Evolutionary conservation across 1,140 invertebrate species (phyloP), one percentile per base, ranked within the genome.

Genomic region (Plectrocnemia conspersa): DNA sequence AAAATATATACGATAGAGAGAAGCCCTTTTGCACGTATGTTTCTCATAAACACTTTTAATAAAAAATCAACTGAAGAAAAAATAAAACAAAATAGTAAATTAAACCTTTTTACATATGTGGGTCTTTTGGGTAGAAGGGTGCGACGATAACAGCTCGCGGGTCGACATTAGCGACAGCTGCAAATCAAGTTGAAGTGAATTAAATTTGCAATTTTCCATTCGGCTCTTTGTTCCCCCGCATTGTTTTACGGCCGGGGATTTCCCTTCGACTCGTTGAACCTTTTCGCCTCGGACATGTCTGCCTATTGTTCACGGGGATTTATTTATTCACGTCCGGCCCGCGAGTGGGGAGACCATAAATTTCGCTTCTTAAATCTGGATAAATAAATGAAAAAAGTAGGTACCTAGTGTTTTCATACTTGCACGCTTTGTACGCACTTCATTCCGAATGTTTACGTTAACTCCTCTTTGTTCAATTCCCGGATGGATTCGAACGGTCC

Each of bases 191-290:
- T 38, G 47, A 38, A 50, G 47, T 50, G 47, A 50, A 50, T 50
- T 50, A 50, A 50, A 50, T 50, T 50, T 50, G 47, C 47, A 50
- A 50, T 50, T 50, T 50, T 50, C 47, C 47, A 50, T 50, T 50
- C 47, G 47, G 47, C 47, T 29, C 47, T 50, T 50, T 50, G 47
- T 50, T 50, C 47, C 47, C 33, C 33, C 40, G n/a, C n/a, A 27
- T 50, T 50, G 47, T 50, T 50, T 50, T 50, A 48, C 22, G 33
- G 47, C 47, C 23, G 23, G 19, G 47, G 47, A 50, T 50, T 50
- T 48, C 46, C 46, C 46, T 48, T 48, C 46, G 36, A 48, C 46
- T 48, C 46, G 46, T 48, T 38, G 47, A 50, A 50, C 47, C 47
- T 50, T 50, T 50, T 50, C 35, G 27, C 21, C 19, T 29, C 44